phyloP scores from a whole-genome alignment of 2,113 vertebrate species.

The Thermophis baileyi region DNA sequence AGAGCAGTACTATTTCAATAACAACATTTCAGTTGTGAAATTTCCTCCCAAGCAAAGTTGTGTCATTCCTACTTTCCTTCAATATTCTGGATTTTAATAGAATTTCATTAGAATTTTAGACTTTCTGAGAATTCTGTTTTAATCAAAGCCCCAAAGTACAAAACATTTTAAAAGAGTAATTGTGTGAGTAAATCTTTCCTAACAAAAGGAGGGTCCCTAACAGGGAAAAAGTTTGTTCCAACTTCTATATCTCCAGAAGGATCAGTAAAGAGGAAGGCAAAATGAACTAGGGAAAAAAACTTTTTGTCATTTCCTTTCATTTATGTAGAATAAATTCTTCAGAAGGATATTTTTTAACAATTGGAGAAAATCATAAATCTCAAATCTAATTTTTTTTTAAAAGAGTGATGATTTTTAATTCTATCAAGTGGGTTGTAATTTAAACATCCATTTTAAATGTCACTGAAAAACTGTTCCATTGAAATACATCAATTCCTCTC shows the following conservation, averaged over 20 bases:
- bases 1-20: neutral
- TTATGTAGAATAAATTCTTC: neutral
- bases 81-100: neutral
- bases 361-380: neutral
- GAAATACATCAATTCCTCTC: conserved; percentile 55
- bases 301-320: neutral
- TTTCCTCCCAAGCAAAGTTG: neutral
- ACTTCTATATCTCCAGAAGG: neutral
- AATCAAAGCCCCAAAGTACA: neutral
- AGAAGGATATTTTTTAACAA: neutral
- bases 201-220: neutral
- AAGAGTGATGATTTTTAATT: conserved; percentile 16
- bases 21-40: neutral
- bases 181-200: neutral
- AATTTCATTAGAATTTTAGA: neutral
- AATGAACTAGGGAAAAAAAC: neutral
- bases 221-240: neutral
- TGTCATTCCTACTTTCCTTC: neutral
- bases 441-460: conserved; percentile 63
- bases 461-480: conserved; percentile 53
- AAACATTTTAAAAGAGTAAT: neutral
- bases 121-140: neutral
- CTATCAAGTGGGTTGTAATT: conserved; percentile 48
- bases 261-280: neutral
- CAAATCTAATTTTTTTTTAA: neutral